These are phyloP conservation scores for Eutolmus rufibarbis DNA, from an alignment of 2,888 invertebrate species.

Conservation along the genomic window DNA sequence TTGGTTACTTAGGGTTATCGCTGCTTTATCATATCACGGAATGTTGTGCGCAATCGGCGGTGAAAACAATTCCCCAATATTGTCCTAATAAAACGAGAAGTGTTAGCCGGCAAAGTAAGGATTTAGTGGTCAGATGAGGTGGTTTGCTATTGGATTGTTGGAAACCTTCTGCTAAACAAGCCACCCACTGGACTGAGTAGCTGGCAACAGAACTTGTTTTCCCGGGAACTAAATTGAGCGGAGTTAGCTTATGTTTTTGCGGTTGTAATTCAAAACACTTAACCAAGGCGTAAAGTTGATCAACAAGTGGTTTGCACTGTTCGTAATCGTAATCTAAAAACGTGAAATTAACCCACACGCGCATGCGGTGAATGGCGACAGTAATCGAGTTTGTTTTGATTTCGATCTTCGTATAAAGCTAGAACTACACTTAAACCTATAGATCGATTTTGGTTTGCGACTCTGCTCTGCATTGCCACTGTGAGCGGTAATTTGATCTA, in stretches of 20 bases:
- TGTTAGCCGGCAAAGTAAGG: neutral
- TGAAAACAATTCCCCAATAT: neutral
- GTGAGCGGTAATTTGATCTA: neutral
- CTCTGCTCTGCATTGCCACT: neutral
- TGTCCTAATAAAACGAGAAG: neutral
- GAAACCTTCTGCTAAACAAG: neutral
- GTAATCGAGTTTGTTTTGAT: neutral
- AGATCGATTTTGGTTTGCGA: neutral
- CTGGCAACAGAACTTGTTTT: neutral
- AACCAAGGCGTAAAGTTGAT: neutral
- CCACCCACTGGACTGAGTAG: neutral
- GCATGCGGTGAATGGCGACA: neutral
- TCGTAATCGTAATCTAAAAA: neutral
- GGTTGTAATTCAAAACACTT: neutral
- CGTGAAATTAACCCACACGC: neutral
- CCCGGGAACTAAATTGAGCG: neutral
- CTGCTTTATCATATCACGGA: neutral
- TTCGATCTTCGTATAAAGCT: neutral
- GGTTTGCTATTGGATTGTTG: neutral
- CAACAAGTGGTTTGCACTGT: neutral
- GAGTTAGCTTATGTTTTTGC: neutral
- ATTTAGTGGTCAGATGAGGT: neutral
- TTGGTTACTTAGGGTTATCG: neutral
- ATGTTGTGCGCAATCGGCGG: neutral
- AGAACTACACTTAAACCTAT: neutral